Base-by-base conservation (phyloP, 2,113 vertebrate species). In the Zapus hudsonius region DNA sequence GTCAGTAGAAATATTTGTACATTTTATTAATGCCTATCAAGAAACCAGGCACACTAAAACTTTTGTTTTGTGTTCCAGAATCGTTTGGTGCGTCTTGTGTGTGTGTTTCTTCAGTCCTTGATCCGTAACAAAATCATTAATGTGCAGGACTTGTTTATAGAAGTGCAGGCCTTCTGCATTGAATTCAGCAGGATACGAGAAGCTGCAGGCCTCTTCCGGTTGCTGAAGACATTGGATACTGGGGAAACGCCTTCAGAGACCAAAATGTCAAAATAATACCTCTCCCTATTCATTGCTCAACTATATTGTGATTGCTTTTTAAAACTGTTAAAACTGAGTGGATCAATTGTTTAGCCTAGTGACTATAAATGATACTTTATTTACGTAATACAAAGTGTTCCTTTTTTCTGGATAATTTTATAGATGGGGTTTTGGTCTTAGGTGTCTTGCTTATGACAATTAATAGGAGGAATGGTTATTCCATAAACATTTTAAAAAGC, bases 121-220 rank as follows among this genome's bases (percentile, higher is more conserved):
- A 99, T 99, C 97, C 97, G 99, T 47, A 99, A 99, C 98, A 99
- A 99, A 97, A 99, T 99, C 95, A 99, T 99, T 90, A 99, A 99
- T 22, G 99, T 99, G 19, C 99, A 99, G 98, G 99, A 99, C 98
- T 99, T 99, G 78, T 99, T 99, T 96, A 99, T 99, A 96, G 99
- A 99, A 97, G 99, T 99, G 3, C 99, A 99, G 97, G 99, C 99
- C 2, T 99, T 99, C 97, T 99, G 99, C 84, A 99, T 99, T 2
- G 99, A 99, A 96, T 99, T 99, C 98, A 99, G 99, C 94, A 98
- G 99, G 89, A 99, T 99, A 95, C 98, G 99, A 2, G 99, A 99
- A 91, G 99, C 99, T 1, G 99, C 99, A 23, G 99, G 99, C 15
- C 99, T 99, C 5, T 99, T 99, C 97, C 98, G 99, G 52, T 97